Evolutionary conservation across 2,113 vertebrate species (phyloP), one percentile per base, ranked within the genome.

Genomic region (Xiphophorus couchianus): DNA sequence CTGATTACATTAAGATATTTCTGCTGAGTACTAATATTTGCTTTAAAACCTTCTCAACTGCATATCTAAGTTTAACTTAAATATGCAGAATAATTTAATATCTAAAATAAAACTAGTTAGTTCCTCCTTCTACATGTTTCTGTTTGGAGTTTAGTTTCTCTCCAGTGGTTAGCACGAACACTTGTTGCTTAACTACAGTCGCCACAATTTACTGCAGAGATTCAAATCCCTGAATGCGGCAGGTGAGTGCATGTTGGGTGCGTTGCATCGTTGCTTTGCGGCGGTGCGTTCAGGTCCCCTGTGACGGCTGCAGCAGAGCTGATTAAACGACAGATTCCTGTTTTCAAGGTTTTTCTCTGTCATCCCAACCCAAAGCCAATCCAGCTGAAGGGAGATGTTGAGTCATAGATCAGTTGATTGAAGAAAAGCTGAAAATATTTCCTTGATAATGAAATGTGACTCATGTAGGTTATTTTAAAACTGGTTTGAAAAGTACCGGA

Each of bases 171-270:
- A 11, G 27, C 62, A 64, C 29, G 61, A 35, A 29, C 37, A 62
- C 5, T 9, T 78, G 72, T 39, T 48, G 25, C 39, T 70, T 28
- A 0, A 12, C 81, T 68, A 58, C 63, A 58, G 62, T 39, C 33
- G 25, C 25, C 22, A 54, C 0, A 14, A 42, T 62, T n/a, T 51
- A 19, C 39, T 54, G 7, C 71, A 58, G 51, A 58, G 65, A 78
- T 44, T 71, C 63, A 61, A 72, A 78, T 66, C 31, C 68, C 69
- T 64, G 33, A n/a, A 66, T 13, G 29, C 62, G 14, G 12, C 3
- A 13, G 14, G 60, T 22, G 62, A 44, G 12, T 65, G 68, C 75
- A 9, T 48, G 63, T 65, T 39, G n/a, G 62, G 35, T 37, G 10
- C 2, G 35, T 37, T 37, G 35, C 35, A 37, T 37, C 35, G 14